A percentile compares a stretch with the other conserved stretches of the same genome.
These are phyloP conservation scores for Calidris pygmaea DNA, from an alignment of 2,113 vertebrate genomes.

Conservation along the genomic window DNA sequence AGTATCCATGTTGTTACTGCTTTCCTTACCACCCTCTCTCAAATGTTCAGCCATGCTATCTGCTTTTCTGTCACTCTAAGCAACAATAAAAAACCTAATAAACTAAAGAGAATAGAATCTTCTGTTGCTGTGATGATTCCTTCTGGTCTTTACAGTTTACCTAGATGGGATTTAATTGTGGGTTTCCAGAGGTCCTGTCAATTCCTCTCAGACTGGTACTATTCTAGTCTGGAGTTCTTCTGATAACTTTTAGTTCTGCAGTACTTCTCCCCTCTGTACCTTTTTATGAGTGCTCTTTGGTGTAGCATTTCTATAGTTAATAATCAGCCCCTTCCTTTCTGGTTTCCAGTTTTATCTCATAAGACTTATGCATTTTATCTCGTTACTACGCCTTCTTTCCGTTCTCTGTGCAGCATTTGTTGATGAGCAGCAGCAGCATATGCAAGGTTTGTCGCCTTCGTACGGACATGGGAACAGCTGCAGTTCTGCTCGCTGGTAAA, in stretches of 20 bases:
- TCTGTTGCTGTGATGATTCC: background rate
- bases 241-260: background rate
- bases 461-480: conserved; percentile 52
- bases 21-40: background rate
- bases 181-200: background rate
- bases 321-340: background rate
- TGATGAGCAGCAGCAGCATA: conserved; percentile 57
- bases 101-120: background rate
- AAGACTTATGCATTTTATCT: background rate
- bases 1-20: background rate
- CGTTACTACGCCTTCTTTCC: background rate
- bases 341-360: background rate
- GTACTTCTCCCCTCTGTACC: too few relatives aligned
- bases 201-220: background rate
- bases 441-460: conserved; percentile 40
- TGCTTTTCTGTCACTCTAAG: background rate
- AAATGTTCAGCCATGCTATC: background rate
- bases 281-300: background rate
- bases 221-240: background rate
- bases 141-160: background rate
- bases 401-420: background rate
- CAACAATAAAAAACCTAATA: background rate
- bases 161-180: background rate
- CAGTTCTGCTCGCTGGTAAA: conserved; percentile 63
- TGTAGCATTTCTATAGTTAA: background rate